phyloP scores from a whole-genome alignment of 2,888 invertebrate genomes.

The Ornithoptera priamus region DNA sequence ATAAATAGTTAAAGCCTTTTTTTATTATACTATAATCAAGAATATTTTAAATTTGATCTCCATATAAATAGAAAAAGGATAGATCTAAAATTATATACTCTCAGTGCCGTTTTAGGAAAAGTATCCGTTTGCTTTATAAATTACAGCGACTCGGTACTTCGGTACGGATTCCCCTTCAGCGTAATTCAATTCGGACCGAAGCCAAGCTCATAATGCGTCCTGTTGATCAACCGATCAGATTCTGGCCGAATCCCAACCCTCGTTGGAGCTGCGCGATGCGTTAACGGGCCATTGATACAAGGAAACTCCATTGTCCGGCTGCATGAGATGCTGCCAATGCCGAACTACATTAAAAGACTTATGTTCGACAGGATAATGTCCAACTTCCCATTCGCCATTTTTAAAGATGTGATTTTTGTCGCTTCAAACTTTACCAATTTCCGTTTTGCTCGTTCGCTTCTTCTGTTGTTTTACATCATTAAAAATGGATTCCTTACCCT shows the following conservation, averaged over 20 bases:
- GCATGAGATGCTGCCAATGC: slow-evolving; percentile 11
- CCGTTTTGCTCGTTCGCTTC: too few species aligned
- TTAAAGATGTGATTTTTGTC: not conserved
- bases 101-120: not conserved
- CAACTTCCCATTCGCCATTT: not conserved
- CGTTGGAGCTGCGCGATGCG: slow-evolving; percentile 19
- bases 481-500: too few species aligned
- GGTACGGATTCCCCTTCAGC: slow-evolving; percentile 16
- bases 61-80: too few species aligned
- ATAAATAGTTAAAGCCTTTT: too few species aligned
- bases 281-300: slow-evolving; percentile 26
- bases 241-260: slow-evolving; percentile 25
- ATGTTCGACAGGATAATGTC: not conserved
- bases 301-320: slow-evolving; percentile 21
- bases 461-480: too few species aligned
- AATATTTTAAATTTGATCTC: too few species aligned
- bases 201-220: slow-evolving; percentile 29
- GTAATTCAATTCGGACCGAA: slow-evolving; percentile 29
- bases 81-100: too few species aligned
- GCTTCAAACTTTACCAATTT: not conserved
- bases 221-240: slow-evolving; percentile 30
- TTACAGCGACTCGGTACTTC: slow-evolving; percentile 10
- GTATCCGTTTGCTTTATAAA: not conserved
- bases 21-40: too few species aligned
- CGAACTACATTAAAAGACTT: slow-evolving; percentile 1